Evolutionary conservation across 2,888 invertebrate species (phyloP), one percentile per base, ranked within the genome.

Genomic region (Epinotia nisella): DNA sequence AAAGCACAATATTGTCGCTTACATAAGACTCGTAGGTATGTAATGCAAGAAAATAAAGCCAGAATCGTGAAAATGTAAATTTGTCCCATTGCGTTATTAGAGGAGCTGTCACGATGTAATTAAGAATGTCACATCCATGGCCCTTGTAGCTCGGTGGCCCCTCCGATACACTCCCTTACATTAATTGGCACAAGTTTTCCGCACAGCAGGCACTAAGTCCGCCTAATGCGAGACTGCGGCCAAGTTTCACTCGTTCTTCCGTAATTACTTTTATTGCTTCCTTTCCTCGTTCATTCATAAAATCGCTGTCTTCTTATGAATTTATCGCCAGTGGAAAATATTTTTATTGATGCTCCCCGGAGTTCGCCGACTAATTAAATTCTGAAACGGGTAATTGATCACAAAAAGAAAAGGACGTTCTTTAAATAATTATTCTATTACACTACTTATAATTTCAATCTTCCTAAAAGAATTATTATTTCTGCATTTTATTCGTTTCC

Each of bases 211-310:
- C 85, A 86, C 83, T 87, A 87, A 87, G 85, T 82, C 87, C 79
- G 80, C 83, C 84, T 86, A 88, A 88, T 85, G 84, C 85, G 84
- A 81, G 80, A 81, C 85, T 80, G 82, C 82, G 80, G 84, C 87
- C 85, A 87, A 89, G 82, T 87, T 88, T 85, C 80, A 86, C 87
- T 87, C 85, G 83, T 85, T 88, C 78, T 80, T 83, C 79, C 80
- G 81, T 87, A 87, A 88, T 89, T 88, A 87, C 87, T 88, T 88
- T 87, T 87, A 89, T 88, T 87, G 83, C 86, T 84, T 82, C 83
- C 85, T 85, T 85, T 84, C 83, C 79, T 79, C 82, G 79, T 83
- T 83, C 85, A 87, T 88, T 86, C 85, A 84, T 83, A 78, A 79
- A 80, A 80, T 82, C 78, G 76, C 80, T 79, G 77, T 81, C 80